phyloP scores from a whole-genome alignment of 2,888 invertebrate genomes.

The Ichneumoninae sp. region DNA sequence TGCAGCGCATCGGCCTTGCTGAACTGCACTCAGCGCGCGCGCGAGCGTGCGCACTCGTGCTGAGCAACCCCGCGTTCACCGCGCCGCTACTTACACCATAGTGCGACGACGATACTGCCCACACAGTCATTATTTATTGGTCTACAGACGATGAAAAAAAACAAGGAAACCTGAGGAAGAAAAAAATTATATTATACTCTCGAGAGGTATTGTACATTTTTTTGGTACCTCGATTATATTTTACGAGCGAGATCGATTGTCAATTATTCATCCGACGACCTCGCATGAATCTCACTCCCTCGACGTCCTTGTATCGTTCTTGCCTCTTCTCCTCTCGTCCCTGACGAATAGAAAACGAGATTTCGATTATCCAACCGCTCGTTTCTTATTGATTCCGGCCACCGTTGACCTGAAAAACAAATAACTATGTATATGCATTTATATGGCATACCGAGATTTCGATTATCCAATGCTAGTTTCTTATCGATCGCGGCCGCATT shows the following conservation, averaged over 20 bases:
- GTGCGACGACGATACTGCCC: slow-evolving; percentile 39
- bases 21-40: slow-evolving; percentile 39
- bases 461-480: slow-evolving; percentile 23
- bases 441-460: slow-evolving; percentile 31
- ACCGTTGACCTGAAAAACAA: slow-evolving; percentile 20
- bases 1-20: slow-evolving; percentile 67
- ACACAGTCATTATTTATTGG: slow-evolving; percentile 59
- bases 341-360: slow-evolving; percentile 43
- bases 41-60: slow-evolving; percentile 39
- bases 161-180: slow-evolving; percentile 14
- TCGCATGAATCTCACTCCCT: slow-evolving; percentile 57
- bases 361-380: slow-evolving; percentile 11
- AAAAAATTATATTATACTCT: slow-evolving; percentile 24
- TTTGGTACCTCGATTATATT: slow-evolving; percentile 33
- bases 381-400: slow-evolving; percentile 36
- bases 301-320: slow-evolving; percentile 11
- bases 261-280: slow-evolving; percentile 58
- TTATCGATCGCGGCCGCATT: not conserved
- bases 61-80: slow-evolving; percentile 40
- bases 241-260: slow-evolving; percentile 58
- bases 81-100: slow-evolving; percentile 59
- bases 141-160: slow-evolving; percentile 35
- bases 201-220: not conserved
- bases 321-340: slow-evolving; percentile 8
- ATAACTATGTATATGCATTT: not conserved